phyloP scores from a whole-genome alignment of 2,888 invertebrate species.

The Drosophila leonis region DNA sequence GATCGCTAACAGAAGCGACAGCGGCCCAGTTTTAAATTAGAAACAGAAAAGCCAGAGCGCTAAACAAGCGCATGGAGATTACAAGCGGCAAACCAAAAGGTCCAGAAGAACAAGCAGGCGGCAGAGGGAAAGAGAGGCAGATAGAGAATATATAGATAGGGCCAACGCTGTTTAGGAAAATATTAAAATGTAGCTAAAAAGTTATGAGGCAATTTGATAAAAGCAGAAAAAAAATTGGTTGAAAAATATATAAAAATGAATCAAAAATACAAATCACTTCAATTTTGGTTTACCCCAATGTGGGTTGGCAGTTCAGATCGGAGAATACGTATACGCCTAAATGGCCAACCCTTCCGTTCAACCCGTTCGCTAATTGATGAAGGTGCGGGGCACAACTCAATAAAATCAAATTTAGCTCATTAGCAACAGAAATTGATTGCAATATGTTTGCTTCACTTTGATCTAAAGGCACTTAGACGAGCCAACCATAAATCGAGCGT shows the following conservation, averaged over 20 bases:
- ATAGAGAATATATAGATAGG: too few species aligned
- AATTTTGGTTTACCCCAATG: conserved; percentile 14
- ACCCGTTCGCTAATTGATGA: conserved; percentile 7
- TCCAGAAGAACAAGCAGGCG: background rate
- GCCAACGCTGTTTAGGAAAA: conserved; percentile 17
- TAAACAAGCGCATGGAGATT: conserved; percentile 69
- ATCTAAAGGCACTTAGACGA: conserved; percentile 61
- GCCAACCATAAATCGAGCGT: conserved; percentile 53
- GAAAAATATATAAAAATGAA: background rate
- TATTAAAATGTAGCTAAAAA: conserved; percentile 29
- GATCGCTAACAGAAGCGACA: conserved; percentile 42
- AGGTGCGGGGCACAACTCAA: conserved; percentile 59
- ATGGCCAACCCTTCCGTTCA: conserved; percentile 2
- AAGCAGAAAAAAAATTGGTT: too few species aligned
- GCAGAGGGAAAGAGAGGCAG: background rate
- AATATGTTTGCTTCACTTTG: conserved; percentile 67
- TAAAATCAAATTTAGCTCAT: conserved; percentile 79
- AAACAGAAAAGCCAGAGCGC: conserved; percentile 46
- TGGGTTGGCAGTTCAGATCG: conserved; percentile 27
- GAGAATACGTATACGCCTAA: conserved; percentile 50
- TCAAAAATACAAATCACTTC: conserved; percentile 9
- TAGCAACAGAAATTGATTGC: conserved; percentile 78
- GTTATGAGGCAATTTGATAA: conserved; percentile 18
- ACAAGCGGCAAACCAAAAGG: conserved; percentile 47
- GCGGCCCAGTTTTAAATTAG: conserved; percentile 64